These are phyloP conservation scores for Willowsia nigromaculata DNA, from an alignment of 2,888 invertebrate genomes.

Conservation along the genomic window DNA sequence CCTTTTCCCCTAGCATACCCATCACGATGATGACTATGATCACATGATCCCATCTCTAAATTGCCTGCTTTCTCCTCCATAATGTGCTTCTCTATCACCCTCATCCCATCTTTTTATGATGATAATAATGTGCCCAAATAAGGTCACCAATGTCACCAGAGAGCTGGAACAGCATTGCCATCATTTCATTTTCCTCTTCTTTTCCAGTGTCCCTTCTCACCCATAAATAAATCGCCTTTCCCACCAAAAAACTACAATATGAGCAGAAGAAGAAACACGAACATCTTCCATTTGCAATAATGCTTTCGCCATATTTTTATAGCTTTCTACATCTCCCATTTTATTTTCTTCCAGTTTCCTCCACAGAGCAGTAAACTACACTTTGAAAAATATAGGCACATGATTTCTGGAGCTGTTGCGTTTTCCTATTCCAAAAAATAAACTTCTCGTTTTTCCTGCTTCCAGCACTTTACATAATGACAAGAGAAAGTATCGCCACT, in stretches of 20 bases:
- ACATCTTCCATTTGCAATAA: too few species aligned
- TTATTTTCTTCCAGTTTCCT: too few species aligned
- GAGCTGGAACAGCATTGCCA: too few species aligned
- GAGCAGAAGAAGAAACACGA: neutral
- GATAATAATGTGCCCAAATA: constrained; percentile 52
- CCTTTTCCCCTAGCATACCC: neutral
- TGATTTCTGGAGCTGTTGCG: too few species aligned
- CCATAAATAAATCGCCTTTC: neutral
- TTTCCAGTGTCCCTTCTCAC: neutral
- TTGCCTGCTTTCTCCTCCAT: neutral
- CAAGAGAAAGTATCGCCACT: neutral
- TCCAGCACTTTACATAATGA: neutral
- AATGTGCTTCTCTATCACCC: neutral
- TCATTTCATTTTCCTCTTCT: neutral
- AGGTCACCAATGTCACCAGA: constrained; percentile 41
- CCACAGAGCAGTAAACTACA: too few species aligned
- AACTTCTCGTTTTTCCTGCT: neutral
- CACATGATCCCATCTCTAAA: neutral
- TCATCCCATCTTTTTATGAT: constrained; percentile 13
- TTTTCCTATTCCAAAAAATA: too few species aligned
- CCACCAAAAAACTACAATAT: neutral
- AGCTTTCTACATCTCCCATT: too few species aligned
- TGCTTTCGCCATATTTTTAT: too few species aligned
- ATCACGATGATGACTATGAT: neutral
- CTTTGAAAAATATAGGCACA: too few species aligned